A percentile compares a stretch with the other conserved stretches of the same genome.
Conservation (phyloP, 2,113 vertebrate genomes). For the Telmatochromis brachygnathus region DNA sequence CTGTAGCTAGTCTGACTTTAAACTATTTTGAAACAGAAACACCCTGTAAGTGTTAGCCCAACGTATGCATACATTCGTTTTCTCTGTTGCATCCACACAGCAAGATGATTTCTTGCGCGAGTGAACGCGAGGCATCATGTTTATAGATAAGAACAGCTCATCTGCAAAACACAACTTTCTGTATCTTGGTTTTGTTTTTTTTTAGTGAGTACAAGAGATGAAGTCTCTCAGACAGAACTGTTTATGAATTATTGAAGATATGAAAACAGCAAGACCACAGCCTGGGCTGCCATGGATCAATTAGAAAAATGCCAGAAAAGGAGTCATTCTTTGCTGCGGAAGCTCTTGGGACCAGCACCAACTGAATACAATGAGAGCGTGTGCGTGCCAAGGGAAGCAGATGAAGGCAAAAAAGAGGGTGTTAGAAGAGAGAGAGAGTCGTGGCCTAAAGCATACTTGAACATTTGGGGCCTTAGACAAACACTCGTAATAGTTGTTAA, state of each 20-base stretch:
- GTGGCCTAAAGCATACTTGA: conserved; percentile 24
- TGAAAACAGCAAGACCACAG: conserved; percentile 14
- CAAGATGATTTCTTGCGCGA: not conserved
- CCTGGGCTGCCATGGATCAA: conserved; percentile 43
- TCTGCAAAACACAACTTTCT: not conserved
- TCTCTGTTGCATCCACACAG: not conserved
- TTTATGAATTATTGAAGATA: conserved; percentile 56
- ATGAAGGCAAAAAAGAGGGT: not conserved
- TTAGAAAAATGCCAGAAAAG: conserved; percentile 59
- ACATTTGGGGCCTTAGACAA: conserved; percentile 56
- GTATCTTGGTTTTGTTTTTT: not conserved
- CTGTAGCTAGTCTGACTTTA: not conserved
- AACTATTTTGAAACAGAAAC: not conserved
- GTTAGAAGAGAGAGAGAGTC: not conserved
- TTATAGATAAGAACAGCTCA: not conserved
- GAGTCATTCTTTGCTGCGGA: conserved; percentile 25
- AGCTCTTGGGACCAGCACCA: conserved; percentile 36
- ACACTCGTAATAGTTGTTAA: conserved; percentile 57
- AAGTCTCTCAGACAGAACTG: not conserved
- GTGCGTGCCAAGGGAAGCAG: conserved; percentile 23
- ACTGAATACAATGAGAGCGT: conserved; percentile 19
- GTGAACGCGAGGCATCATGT: not conserved
- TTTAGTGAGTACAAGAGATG: not conserved
- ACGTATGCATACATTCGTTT: not conserved
- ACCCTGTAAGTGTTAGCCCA: not conserved